Percentiles rank a stretch among this genome's conserved stretches.
phyloP scores from a whole-genome alignment of 2,797 vertebrate species.

The Dendrocincla fuliginosa region DNA sequence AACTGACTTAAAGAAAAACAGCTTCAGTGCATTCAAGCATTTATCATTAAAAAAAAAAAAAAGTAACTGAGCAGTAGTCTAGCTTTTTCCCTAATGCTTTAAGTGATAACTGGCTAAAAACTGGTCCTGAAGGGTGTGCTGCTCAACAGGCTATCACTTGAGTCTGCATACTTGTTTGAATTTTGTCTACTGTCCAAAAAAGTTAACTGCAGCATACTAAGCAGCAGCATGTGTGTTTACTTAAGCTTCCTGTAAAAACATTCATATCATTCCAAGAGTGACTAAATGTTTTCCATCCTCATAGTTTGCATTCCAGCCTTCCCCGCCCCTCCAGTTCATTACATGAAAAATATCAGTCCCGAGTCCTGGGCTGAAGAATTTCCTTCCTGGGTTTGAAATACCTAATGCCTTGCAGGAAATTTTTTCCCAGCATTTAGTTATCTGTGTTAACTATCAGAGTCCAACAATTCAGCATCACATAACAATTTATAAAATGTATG shows the following conservation, averaged over 20 bases:
- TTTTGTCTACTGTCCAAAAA: slow-evolving; percentile 78
- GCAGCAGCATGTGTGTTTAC: slow-evolving; percentile 81
- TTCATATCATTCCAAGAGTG: slow-evolving; percentile 87
- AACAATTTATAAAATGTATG: neutral
- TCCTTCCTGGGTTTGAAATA: slow-evolving; percentile 68
- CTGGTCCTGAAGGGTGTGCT: slow-evolving; percentile 66
- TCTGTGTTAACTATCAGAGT: neutral
- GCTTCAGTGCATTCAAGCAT: neutral
- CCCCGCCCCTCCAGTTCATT: slow-evolving; percentile 76
- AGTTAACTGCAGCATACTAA: slow-evolving; percentile 77
- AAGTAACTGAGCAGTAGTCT: neutral
- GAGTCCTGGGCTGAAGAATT: slow-evolving; percentile 54
- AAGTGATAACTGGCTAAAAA: neutral
- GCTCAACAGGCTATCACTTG: slow-evolving; percentile 72
- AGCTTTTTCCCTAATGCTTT: neutral
- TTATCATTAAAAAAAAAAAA: neutral
- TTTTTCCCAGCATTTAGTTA: neutral
- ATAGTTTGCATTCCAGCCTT: slow-evolving; percentile 82
- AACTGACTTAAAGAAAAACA: neutral
- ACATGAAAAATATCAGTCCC: slow-evolving; percentile 78
- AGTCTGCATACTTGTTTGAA: slow-evolving; percentile 74
- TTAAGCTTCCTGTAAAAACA: slow-evolving; percentile 87
- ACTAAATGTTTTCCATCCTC: slow-evolving; percentile 85
- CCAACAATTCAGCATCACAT: neutral
- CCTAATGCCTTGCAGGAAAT: neutral